Conservation (phyloP, 2,797 vertebrate species). For the Distichodus sexfasciatus region DNA sequence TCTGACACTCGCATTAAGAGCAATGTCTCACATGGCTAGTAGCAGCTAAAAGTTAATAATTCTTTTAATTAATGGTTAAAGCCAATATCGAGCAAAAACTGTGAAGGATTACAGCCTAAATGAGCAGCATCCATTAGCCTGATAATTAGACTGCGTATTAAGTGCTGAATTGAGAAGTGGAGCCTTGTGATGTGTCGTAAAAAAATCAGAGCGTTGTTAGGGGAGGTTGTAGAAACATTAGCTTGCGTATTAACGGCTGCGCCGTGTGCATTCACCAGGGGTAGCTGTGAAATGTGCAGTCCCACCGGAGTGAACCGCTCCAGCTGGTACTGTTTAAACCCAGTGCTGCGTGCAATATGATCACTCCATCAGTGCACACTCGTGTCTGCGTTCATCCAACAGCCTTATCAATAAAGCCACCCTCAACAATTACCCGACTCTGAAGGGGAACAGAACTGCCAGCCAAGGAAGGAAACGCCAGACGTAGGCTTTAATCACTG, state of each 20-base stretch:
- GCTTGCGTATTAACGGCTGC: conserved; percentile 84
- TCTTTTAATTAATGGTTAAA: conserved; percentile 98
- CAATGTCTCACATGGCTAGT: conserved; percentile 81
- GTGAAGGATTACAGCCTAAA: conserved; percentile 95
- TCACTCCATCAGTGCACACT: conserved; percentile 90
- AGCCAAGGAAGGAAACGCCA: conserved; percentile 70
- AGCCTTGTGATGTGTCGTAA: conserved; percentile 92
- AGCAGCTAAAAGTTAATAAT: conserved; percentile 92
- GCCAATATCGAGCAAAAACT: conserved; percentile 88
- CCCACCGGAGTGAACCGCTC: conserved; percentile 85
- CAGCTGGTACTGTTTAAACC: conserved; percentile 94
- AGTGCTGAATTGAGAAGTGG: conserved; percentile 94
- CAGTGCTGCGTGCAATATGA: conserved; percentile 94
- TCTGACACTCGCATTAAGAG: conserved; percentile 74
- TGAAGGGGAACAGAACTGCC: conserved; percentile 82
- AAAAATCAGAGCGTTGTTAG: conserved; percentile 91
- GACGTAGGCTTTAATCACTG: conserved; percentile 84
- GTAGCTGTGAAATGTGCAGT: conserved; percentile 88
- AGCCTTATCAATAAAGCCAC: conserved; percentile 93
- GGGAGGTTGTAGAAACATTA: conserved; percentile 74
- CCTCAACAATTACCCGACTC: conserved; percentile 87
- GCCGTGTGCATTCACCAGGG: conserved; percentile 78
- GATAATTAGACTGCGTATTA: conserved; percentile 93
- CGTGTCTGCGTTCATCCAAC: conserved; percentile 95
- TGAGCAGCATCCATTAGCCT: conserved; percentile 96